Conservation (phyloP, 2,797 vertebrate genomes). For the Graptemys geographica region DNA sequence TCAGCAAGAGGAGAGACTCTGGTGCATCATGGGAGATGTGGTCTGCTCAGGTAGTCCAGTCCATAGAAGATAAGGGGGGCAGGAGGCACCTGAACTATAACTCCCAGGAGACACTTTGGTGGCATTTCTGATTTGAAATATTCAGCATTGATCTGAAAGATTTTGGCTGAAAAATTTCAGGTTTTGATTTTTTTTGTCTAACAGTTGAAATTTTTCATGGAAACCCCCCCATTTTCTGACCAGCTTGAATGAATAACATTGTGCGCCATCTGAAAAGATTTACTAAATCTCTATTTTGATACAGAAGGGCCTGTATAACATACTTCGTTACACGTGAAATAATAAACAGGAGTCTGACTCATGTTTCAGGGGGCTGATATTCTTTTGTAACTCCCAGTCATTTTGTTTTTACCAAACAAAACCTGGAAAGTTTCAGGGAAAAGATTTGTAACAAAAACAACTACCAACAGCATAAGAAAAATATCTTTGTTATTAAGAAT, state of each 20-base stretch:
- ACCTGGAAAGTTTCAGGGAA: not conserved
- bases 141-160: not conserved
- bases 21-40: not conserved
- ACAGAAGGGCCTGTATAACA: not conserved
- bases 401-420: not conserved
- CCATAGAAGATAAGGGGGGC: not conserved
- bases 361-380: not conserved
- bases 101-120: not conserved
- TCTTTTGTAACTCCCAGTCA: not conserved
- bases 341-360: not conserved
- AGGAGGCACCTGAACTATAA: not conserved
- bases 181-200: not conserved
- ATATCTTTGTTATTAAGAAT: conserved; percentile 83
- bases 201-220: not conserved
- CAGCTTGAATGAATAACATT: not conserved
- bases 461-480: conserved; percentile 77
- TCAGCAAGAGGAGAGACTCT: not conserved
- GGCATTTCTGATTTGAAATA: not conserved
- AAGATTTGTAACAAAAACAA: conserved; percentile 50
- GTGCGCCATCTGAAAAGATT: not conserved
- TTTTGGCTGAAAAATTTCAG: not conserved
- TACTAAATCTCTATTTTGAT: not conserved
- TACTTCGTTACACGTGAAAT: not conserved
- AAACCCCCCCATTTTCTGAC: not conserved
- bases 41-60: not conserved